Conservation (phyloP, 2,888 invertebrate species). For the Ariolimax columbianus region DNA sequence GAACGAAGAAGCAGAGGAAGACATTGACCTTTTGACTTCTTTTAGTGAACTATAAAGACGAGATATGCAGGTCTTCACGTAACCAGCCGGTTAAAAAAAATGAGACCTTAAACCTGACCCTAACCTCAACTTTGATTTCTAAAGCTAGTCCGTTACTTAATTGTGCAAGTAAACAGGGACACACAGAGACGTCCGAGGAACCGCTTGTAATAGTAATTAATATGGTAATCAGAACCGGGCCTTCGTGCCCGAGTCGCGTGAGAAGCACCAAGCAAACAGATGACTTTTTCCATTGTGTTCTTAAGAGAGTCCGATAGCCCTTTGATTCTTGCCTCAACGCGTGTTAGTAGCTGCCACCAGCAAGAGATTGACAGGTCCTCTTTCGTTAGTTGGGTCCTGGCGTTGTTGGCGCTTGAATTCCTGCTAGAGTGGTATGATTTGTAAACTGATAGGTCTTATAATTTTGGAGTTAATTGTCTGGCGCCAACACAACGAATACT, state of each 20-base stretch:
- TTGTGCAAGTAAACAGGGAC: constrained; percentile 7
- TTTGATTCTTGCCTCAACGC: neutral
- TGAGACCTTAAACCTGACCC: neutral
- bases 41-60: too few species aligned
- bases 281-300: neutral
- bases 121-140: neutral
- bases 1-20: too few species aligned
- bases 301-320: neutral
- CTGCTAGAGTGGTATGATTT: too few species aligned
- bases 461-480: too few species aligned
- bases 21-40: too few species aligned
- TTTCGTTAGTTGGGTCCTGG: neutral
- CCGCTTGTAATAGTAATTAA: neutral
- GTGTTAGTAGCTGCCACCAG: neutral
- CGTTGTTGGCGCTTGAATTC: neutral
- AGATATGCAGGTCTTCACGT: too few species aligned
- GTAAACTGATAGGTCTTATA: neutral
- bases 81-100: too few species aligned
- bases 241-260: neutral
- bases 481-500: too few species aligned
- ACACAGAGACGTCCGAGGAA: neutral
- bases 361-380: neutral
- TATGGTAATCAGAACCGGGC: neutral
- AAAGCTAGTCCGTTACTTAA: neutral
- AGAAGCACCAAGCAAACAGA: neutral